These are phyloP conservation scores for Alloscopus bannaensis DNA, from an alignment of 2,888 invertebrate genomes.

Conservation along the genomic window DNA sequence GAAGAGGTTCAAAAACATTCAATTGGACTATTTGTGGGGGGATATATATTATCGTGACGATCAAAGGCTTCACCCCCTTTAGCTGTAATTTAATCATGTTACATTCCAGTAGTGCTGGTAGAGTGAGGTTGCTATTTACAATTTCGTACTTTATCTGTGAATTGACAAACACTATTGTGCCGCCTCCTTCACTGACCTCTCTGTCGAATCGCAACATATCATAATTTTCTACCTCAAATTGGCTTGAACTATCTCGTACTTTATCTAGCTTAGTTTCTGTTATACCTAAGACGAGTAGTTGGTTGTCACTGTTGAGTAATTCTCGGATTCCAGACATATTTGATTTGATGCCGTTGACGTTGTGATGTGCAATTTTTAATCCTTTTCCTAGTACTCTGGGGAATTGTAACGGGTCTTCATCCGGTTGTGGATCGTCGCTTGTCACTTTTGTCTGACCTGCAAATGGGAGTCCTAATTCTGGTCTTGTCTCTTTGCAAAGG, in stretches of 20 bases:
- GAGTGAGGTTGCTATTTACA: neutral
- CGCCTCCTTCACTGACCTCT: constrained; percentile 27
- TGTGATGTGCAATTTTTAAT: constrained; percentile 26
- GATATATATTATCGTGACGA: neutral
- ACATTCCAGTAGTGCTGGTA: constrained; percentile 24
- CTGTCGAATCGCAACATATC: constrained; percentile 18
- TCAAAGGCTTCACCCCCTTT: neutral
- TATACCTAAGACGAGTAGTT: constrained; percentile 16
- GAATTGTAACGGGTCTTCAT: neutral
- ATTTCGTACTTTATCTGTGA: neutral
- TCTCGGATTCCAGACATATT: constrained; percentile 12
- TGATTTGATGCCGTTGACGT: constrained; percentile 11
- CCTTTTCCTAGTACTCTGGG: constrained; percentile 6
- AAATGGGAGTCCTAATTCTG: too few species aligned
- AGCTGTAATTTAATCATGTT: neutral
- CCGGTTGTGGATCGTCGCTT: neutral
- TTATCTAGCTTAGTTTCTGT: constrained; percentile 31
- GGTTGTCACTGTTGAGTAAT: constrained; percentile 4
- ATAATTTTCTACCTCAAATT: constrained; percentile 18
- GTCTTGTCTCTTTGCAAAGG: too few species aligned
- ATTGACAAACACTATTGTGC: constrained; percentile 24
- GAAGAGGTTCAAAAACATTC: constrained; percentile 1
- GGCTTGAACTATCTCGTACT: neutral
- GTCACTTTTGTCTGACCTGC: too few species aligned
- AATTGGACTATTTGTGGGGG: constrained; percentile 26